A percentile compares a stretch with the other conserved stretches of the same genome.
These are phyloP conservation scores for Nezara viridula DNA, from an alignment of 2,888 invertebrate species.

Conservation along the genomic window DNA sequence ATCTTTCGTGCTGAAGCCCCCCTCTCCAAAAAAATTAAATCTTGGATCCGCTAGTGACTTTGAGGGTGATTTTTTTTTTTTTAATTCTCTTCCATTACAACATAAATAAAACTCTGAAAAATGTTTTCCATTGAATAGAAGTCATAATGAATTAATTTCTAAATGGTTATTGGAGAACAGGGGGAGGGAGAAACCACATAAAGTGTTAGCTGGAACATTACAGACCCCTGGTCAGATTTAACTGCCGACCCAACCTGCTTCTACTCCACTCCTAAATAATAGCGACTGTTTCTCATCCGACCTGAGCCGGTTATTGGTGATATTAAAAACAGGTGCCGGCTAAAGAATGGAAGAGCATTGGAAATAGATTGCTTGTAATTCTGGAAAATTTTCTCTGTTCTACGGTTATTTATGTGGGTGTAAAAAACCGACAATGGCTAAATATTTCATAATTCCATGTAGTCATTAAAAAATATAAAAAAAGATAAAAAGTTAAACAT, in stretches of 20 bases:
- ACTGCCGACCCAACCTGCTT: neutral
- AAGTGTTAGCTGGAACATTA: neutral
- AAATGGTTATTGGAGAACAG: neutral
- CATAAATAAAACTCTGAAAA: neutral
- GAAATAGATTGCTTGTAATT: constrained; percentile 23
- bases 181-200: neutral
- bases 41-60: too few relatives aligned
- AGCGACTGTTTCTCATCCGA: constrained; percentile 14
- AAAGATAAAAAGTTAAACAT: too few relatives aligned
- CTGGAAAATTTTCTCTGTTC: neutral
- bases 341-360: constrained; percentile 23
- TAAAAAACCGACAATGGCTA: neutral
- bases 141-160: neutral
- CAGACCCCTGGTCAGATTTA: constrained; percentile 10
- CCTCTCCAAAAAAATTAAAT: too few relatives aligned
- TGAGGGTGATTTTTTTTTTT: too few relatives aligned
- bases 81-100: neutral
- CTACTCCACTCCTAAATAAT: neutral
- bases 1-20: too few relatives aligned
- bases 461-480: neutral
- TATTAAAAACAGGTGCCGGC: constrained; percentile 22
- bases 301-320: neutral
- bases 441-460: neutral
- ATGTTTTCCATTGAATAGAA: neutral
- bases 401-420: neutral